These are phyloP conservation scores for Manis crassicaudata DNA, from an alignment of 2,797 vertebrate genomes.

Conservation along the genomic window DNA sequence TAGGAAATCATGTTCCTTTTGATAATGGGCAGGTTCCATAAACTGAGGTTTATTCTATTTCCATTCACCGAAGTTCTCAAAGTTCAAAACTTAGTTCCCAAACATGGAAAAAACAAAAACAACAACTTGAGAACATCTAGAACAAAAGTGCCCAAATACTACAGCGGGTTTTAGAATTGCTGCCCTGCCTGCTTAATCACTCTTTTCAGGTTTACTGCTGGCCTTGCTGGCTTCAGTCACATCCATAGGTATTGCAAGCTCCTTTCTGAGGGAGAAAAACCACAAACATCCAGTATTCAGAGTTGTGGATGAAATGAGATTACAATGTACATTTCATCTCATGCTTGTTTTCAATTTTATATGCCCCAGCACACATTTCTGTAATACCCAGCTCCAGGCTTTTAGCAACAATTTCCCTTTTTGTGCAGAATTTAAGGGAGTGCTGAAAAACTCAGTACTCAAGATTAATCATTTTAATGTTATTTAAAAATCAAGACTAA, in stretches of 20 bases:
- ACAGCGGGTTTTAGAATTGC: neutral
- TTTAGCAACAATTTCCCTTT: neutral
- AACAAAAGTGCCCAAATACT: neutral
- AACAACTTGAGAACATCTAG: neutral
- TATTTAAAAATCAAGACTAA: neutral
- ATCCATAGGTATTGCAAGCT: constrained; percentile 79
- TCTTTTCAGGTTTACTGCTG: constrained; percentile 69
- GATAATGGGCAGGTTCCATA: neutral
- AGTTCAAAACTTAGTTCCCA: neutral
- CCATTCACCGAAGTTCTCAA: neutral
- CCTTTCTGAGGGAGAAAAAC: constrained; percentile 81
- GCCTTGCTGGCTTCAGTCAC: constrained; percentile 80
- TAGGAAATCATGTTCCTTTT: neutral
- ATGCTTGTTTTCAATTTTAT: neutral
- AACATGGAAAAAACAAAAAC: neutral
- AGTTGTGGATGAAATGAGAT: neutral
- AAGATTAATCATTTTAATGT: neutral
- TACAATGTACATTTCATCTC: neutral
- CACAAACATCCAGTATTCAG: neutral
- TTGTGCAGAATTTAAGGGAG: neutral
- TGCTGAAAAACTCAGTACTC: neutral
- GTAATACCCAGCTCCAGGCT: neutral
- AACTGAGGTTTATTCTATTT: neutral
- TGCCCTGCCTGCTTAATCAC: rapidly evolving
- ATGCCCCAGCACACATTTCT: neutral